Conservation (phyloP, 2,113 vertebrate genomes). For the Chrysemys picta region DNA sequence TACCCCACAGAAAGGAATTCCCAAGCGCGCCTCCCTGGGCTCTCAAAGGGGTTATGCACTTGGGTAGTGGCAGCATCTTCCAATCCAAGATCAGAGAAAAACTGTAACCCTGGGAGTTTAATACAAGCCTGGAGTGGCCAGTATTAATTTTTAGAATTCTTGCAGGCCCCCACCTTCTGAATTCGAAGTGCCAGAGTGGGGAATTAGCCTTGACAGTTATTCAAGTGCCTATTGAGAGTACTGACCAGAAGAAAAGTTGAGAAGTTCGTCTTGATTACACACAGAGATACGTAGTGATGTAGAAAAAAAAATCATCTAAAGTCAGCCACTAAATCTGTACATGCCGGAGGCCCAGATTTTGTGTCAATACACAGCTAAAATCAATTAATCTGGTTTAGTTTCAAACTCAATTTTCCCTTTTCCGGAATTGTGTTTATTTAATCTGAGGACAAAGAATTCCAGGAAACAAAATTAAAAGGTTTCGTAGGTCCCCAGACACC, state of each 20-base stretch:
- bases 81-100: no score
- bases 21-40: no score
- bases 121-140: no score
- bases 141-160: no score
- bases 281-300: fast-evolving
- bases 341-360: neutral
- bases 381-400: neutral
- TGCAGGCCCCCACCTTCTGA: no score
- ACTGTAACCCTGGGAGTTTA: no score
- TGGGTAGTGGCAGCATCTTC: no score
- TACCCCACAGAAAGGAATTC: no score
- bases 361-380: neutral
- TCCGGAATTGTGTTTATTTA: fast-evolving
- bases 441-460: neutral
- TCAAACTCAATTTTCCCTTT: neutral
- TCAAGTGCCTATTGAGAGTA: neutral
- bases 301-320: neutral
- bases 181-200: no score
- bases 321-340: neutral
- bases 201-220: neutral
- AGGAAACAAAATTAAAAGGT: neutral
- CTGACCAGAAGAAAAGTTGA: neutral
- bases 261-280: neutral
- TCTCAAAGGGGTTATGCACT: no score
- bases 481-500: neutral